These are phyloP conservation scores for Trichopoda pennipes DNA, from an alignment of 2,888 invertebrate species.

Conservation along the genomic window DNA sequence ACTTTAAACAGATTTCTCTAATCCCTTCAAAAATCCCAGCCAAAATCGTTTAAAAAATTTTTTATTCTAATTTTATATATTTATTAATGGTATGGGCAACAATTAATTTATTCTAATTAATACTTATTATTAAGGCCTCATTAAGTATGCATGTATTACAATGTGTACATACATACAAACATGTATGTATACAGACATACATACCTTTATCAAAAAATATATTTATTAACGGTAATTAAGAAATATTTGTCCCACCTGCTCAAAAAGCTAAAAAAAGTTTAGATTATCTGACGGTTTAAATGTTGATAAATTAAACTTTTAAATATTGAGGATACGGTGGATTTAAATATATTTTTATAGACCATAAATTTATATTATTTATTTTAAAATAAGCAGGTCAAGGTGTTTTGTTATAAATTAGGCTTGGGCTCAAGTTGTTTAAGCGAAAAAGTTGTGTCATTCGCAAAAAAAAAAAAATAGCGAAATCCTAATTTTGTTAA, in stretches of 20 bases:
- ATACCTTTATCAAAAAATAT: too few relatives aligned
- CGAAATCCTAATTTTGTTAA: conserved; percentile 57
- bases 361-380: neutral
- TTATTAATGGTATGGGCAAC: too few relatives aligned
- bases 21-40: too few relatives aligned
- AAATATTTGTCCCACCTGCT: conserved; percentile 4
- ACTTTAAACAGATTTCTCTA: too few relatives aligned
- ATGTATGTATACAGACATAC: too few relatives aligned
- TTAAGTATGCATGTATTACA: too few relatives aligned
- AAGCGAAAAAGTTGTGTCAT: conserved; percentile 51
- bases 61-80: too few relatives aligned
- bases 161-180: neutral
- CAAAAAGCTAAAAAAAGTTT: conserved; percentile 50
- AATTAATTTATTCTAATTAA: too few relatives aligned
- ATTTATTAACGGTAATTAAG: too few relatives aligned
- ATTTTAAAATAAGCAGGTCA: conserved; percentile 33
- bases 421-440: conserved; percentile 38
- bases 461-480: conserved; percentile 36
- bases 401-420: conserved; percentile 49
- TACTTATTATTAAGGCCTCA: too few relatives aligned
- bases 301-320: conserved; percentile 31
- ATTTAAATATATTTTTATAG: neutral
- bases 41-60: too few relatives aligned
- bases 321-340: conserved; percentile 19
- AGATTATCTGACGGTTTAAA: conserved; percentile 42